Percentiles rank a stretch among this genome's conserved stretches.
phyloP scores from a whole-genome alignment of 1,140 invertebrate genomes.

The Drosophila kikkawai region DNA sequence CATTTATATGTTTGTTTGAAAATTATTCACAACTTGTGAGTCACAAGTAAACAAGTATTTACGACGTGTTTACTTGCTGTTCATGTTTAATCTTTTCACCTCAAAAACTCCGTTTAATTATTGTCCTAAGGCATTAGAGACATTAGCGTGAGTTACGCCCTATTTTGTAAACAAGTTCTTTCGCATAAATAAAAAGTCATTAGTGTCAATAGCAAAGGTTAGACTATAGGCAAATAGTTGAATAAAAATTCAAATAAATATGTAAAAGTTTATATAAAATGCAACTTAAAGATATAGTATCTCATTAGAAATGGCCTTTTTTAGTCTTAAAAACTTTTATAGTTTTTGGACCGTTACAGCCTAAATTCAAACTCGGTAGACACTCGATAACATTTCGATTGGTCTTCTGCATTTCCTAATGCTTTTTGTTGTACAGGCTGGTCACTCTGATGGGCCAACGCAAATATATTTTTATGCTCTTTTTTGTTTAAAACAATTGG shows the following conservation, averaged over 20 bases:
- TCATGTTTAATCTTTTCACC: conserved; percentile 1
- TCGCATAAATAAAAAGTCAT: neutral
- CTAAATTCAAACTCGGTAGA: neutral
- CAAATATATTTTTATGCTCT: conserved; percentile 17
- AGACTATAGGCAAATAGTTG: too few relatives aligned
- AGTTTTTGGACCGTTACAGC: neutral
- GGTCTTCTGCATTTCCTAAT: neutral
- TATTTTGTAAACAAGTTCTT: neutral
- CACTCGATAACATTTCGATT: neutral
- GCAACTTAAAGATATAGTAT: neutral
- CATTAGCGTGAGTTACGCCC: neutral
- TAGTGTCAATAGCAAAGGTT: neutral
- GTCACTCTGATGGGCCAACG: conserved; percentile 11
- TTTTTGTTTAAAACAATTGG: conserved; percentile 38
- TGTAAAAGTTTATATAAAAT: too few relatives aligned
- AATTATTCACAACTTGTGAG: neutral
- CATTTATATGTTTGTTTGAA: neutral
- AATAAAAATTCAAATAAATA: neutral
- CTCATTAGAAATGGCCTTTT: neutral
- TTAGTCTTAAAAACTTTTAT: neutral
- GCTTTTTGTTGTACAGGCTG: neutral
- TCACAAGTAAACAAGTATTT: neutral
- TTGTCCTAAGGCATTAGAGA: neutral
- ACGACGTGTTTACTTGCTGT: neutral
- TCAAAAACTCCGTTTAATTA: neutral